phyloP scores from a whole-genome alignment of 1,140 invertebrate genomes.

The Euura lappo region DNA sequence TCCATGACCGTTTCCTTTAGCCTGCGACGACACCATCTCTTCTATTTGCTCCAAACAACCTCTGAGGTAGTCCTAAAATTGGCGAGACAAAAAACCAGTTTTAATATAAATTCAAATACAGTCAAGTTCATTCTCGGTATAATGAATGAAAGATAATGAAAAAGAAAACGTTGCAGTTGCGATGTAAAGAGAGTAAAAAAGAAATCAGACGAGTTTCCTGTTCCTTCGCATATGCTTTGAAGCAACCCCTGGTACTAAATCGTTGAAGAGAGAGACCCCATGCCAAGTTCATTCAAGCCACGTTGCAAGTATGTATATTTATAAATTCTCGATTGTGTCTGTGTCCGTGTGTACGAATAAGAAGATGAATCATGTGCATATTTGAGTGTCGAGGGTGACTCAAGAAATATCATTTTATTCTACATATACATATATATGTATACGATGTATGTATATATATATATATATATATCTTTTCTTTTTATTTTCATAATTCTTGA shows the following conservation, averaged over 20 bases:
- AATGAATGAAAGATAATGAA: constrained; percentile 11
- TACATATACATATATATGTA: background rate
- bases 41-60: constrained; percentile 78
- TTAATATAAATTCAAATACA: no score
- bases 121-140: no score
- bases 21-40: constrained; percentile 68
- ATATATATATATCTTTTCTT: constrained; percentile 2
- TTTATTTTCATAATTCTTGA: background rate
- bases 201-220: constrained; percentile 30
- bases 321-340: background rate
- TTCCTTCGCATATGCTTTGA: constrained; percentile 16
- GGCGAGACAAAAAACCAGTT: constrained; percentile 29
- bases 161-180: constrained; percentile 13
- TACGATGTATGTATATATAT: no score
- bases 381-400: background rate
- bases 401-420: no score
- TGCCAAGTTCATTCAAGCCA: constrained; percentile 33
- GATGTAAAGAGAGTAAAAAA: constrained; percentile 7
- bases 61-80: constrained; percentile 73
- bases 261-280: constrained; percentile 23
- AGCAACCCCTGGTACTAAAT: constrained; percentile 22
- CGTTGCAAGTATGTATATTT: background rate
- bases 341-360: background rate
- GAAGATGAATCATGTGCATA: background rate
- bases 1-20: constrained; percentile 39